phyloP scores from a whole-genome alignment of 2,113 vertebrate species.

The Sigmodon hispidus region DNA sequence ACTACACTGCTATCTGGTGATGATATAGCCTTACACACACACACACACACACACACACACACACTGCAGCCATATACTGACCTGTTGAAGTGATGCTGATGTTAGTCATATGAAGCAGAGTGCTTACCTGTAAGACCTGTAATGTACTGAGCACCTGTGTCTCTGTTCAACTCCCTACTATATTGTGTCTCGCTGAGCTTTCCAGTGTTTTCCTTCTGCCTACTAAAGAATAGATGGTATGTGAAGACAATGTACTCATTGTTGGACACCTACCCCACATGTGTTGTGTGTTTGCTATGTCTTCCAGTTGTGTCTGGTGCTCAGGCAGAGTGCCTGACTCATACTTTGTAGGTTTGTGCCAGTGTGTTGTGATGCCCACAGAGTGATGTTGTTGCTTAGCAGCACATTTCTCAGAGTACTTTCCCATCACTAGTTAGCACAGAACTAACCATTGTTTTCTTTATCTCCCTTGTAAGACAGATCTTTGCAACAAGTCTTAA shows the following conservation, averaged over 20 bases:
- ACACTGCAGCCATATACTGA: not conserved
- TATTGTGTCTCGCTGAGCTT: not conserved
- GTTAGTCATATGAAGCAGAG: not conserved
- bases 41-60: not conserved
- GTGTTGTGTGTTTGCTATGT: not conserved
- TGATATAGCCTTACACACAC: not conserved
- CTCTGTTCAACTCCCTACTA: not conserved
- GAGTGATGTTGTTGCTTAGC: not conserved
- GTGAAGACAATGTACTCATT: not conserved
- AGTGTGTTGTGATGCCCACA: not conserved
- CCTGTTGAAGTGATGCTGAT: too few relatives aligned
- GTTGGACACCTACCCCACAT: not conserved
- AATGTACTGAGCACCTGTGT: not conserved
- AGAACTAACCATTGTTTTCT: not conserved
- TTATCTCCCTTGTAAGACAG: not conserved
- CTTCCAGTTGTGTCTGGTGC: not conserved
- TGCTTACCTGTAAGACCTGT: too few relatives aligned
- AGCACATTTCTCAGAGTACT: not conserved
- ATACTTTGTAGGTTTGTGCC: not conserved
- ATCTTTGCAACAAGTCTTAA: not conserved
- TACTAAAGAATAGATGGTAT: not conserved
- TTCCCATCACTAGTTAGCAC: not conserved
- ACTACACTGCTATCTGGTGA: not conserved
- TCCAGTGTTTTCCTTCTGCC: not conserved
- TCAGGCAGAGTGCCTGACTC: not conserved